Percentiles rank a stretch among this genome's conserved stretches.
Conservation (phyloP, 2,797 vertebrate species). For the Ispidina picta region DNA sequence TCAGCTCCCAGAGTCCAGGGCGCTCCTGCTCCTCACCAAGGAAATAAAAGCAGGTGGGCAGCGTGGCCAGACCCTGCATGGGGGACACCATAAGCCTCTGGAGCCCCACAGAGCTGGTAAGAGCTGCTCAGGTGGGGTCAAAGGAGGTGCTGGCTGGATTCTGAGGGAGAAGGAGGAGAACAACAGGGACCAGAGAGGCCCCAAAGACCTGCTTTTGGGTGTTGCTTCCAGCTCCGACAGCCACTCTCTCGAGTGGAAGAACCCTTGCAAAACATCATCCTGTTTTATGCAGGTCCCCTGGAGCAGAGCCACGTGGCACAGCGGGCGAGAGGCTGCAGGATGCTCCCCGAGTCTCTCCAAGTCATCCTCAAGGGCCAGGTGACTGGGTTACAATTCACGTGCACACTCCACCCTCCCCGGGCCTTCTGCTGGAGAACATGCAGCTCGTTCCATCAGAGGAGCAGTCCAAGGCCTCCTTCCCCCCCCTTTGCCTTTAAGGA, state of each 20-base stretch:
- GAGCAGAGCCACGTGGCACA: neutral
- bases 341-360: neutral
- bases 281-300: neutral
- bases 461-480: neutral
- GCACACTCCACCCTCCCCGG: neutral
- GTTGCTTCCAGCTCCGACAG: neutral
- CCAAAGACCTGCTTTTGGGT: accelerated
- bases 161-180: neutral
- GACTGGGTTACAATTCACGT: neutral
- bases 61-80: neutral
- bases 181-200: neutral
- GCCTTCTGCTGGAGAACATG: neutral
- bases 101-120: neutral
- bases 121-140: too few relatives aligned
- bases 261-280: accelerated
- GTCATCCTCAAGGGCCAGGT: neutral
- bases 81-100: accelerated
- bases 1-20: slow-evolving; percentile 37
- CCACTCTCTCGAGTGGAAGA: neutral
- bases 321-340: accelerated
- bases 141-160: too few relatives aligned
- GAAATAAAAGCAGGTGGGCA: neutral
- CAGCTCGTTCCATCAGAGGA: neutral
- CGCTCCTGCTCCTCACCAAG: slow-evolving; percentile 1
- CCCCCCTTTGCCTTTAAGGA: neutral